Conservation (phyloP, 2,113 vertebrate genomes). For the Percopsis transmontana region DNA sequence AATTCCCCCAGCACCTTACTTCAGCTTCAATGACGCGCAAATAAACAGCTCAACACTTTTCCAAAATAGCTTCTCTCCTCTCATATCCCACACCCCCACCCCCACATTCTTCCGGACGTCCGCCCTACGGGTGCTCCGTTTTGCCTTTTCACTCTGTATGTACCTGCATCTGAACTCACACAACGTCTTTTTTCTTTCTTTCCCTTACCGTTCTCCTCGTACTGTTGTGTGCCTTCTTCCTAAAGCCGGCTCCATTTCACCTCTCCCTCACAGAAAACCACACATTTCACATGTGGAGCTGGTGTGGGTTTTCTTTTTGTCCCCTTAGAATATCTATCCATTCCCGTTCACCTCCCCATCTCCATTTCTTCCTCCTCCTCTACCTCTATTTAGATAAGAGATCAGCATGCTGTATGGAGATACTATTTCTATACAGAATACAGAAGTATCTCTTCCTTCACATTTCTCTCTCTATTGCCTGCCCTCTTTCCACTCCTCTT, state of each 20-base stretch:
- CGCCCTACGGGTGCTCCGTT: conserved; percentile 40
- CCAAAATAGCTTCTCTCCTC: conserved; percentile 83
- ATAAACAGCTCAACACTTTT: conserved; percentile 92
- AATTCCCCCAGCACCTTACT: conserved; percentile 99
- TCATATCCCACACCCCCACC: conserved; percentile 49
- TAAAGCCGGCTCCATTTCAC: neutral
- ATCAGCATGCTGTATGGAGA: neutral
- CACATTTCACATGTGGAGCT: too few species aligned
- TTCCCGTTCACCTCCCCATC: conserved; percentile 4
- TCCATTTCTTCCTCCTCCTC: neutral
- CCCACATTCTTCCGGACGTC: conserved; percentile 47
- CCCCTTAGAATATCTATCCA: neutral
- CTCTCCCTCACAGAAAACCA: neutral
- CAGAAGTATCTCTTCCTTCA: neutral
- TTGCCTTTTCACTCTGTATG: conserved; percentile 9
- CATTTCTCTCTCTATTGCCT: conserved; percentile 9
- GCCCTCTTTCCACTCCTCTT: conserved; percentile 9
- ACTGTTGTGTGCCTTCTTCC: conserved; percentile 10
- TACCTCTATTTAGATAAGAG: neutral
- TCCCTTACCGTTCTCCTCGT: neutral
- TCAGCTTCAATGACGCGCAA: conserved; percentile 98
- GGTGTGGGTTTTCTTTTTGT: neutral
- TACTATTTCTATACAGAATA: neutral
- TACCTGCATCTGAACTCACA: conserved; percentile 5
- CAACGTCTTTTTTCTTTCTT: neutral